Conservation (phyloP, 2,888 invertebrate species). For the Phyto melanocephala region DNA sequence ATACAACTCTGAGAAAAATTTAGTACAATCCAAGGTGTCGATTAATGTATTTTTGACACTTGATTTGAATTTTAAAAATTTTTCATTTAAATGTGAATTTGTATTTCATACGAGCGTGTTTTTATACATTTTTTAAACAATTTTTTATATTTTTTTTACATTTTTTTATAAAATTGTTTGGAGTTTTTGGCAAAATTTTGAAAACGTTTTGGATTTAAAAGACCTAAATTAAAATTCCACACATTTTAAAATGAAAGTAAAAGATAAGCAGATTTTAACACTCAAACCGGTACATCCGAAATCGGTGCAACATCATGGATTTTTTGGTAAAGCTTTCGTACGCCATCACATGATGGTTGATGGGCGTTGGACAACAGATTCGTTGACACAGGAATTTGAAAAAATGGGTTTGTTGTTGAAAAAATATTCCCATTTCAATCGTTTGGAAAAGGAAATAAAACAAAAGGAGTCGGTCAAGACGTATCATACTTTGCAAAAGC, state of each 20-base stretch:
- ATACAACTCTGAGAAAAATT: not conserved
- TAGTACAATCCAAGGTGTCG: not conserved
- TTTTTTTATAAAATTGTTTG: not conserved
- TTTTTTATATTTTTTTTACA: constrained; percentile 17
- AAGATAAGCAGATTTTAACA: not conserved
- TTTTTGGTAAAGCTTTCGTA: constrained; percentile 74
- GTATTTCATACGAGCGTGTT: not conserved
- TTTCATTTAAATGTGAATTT: constrained; percentile 14
- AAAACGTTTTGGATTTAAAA: not conserved
- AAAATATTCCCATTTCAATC: constrained; percentile 59
- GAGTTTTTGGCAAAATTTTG: not conserved
- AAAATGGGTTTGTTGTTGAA: constrained; percentile 73
- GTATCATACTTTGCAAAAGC: constrained; percentile 57
- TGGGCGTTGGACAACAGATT: constrained; percentile 74
- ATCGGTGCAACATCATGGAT: constrained; percentile 72
- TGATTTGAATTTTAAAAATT: not conserved
- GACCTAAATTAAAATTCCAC: not conserved
- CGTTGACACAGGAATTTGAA: constrained; percentile 73
- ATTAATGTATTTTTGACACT: not conserved
- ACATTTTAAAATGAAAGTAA: not conserved
- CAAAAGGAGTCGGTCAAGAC: not conserved
- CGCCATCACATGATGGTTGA: constrained; percentile 76
- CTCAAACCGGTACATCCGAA: constrained; percentile 71
- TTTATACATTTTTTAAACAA: not conserved
- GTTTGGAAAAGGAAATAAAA: not conserved